Evolutionary conservation across 2,797 vertebrate species (phyloP).

Genomic region (Melanotaenia boesemani): DNA sequence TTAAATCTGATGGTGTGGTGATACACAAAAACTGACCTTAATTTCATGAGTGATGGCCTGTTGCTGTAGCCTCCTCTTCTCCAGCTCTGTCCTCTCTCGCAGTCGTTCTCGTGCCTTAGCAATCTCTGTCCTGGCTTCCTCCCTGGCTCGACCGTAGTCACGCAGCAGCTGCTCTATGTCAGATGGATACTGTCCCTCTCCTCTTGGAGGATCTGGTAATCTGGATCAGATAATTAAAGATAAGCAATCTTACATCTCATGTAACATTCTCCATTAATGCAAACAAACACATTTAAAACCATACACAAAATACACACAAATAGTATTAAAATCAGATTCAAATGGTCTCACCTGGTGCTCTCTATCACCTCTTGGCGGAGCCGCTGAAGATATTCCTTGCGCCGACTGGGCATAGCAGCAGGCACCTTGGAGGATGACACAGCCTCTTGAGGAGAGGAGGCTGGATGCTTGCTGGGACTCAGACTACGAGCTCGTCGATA

Average conservation of each 20-base stretch:
- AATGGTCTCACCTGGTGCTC: constrained; percentile 84
- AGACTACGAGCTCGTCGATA: constrained; percentile 87
- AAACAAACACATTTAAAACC: neutral
- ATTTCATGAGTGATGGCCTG: constrained; percentile 85
- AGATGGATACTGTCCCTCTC: constrained; percentile 80
- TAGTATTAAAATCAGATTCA: neutral
- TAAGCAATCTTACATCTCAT: neutral
- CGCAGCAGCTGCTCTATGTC: constrained; percentile 90
- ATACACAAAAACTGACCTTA: constrained; percentile 78
- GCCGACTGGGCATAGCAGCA: constrained; percentile 79
- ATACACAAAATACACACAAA: neutral
- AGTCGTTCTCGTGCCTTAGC: constrained; percentile 89
- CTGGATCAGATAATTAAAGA: constrained; percentile 58
- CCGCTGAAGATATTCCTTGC: constrained; percentile 86
- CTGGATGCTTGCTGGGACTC: constrained; percentile 88
- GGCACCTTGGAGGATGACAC: constrained; percentile 54
- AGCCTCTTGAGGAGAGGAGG: constrained; percentile 50
- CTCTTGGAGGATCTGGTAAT: constrained; percentile 74
- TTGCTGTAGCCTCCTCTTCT: constrained; percentile 90
- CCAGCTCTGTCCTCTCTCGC: constrained; percentile 88
- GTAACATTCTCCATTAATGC: neutral
- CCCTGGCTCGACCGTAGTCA: constrained; percentile 91
- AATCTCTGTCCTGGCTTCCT: constrained; percentile 92
- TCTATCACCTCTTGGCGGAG: constrained; percentile 87
- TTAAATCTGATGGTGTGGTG: neutral